Percentiles rank a stretch among this genome's conserved stretches.
Evolutionary conservation across 2,888 invertebrate species (phyloP).

Genomic region (Anaspis maculata): DNA sequence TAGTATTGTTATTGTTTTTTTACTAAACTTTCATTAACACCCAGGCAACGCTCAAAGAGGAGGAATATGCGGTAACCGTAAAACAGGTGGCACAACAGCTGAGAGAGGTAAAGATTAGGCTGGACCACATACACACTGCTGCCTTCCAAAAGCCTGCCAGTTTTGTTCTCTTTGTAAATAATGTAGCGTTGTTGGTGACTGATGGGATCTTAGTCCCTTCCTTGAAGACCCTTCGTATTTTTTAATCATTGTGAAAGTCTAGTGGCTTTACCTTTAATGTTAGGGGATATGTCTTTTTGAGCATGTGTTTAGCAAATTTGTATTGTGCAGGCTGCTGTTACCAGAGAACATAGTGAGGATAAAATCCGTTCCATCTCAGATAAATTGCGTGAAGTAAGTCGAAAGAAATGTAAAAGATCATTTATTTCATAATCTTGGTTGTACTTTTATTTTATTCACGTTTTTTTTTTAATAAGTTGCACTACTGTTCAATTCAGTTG

Average conservation of each 20-base stretch:
- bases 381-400: constrained; percentile 67
- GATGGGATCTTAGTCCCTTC: too few species aligned
- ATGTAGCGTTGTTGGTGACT: constrained; percentile 19
- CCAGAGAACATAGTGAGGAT: constrained; percentile 65
- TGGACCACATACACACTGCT: too few species aligned
- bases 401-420: background rate
- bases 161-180: constrained; percentile 7
- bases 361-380: constrained; percentile 64
- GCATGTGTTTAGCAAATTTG: too few species aligned
- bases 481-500: too few species aligned
- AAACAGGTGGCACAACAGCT: constrained; percentile 83
- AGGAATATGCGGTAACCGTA: constrained; percentile 84
- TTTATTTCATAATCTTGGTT: background rate
- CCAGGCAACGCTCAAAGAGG: constrained; percentile 93
- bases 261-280: too few species aligned
- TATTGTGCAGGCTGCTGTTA: constrained; percentile 59
- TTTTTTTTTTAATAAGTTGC: too few species aligned
- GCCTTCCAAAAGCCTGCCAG: too few species aligned
- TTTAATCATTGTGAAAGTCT: too few species aligned
- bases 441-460: too few species aligned
- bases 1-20: too few species aligned
- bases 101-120: constrained; percentile 71
- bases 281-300: too few species aligned
- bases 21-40: constrained; percentile 11
- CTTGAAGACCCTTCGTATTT: too few species aligned